phyloP scores from a whole-genome alignment of 2,113 vertebrate species.

The Meriones unguiculatus region DNA sequence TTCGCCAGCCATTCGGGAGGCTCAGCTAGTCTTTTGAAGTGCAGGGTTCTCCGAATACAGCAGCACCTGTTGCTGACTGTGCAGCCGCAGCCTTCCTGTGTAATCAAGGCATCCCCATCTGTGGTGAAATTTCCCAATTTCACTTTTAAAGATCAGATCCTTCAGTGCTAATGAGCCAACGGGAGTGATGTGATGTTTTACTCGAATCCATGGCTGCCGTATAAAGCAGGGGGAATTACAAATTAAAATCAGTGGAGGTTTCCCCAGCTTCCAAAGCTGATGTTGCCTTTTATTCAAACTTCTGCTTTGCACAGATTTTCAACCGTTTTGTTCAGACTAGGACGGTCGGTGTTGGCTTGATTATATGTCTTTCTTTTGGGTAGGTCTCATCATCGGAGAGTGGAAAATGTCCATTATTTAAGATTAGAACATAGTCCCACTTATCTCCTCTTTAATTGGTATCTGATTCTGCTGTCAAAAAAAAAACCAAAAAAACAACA shows the following conservation, averaged over 20 bases:
- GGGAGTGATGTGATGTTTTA: background rate
- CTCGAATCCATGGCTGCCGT: background rate
- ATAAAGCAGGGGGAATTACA: constrained; percentile 41
- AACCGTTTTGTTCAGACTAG: constrained; percentile 45
- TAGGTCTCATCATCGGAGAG: background rate
- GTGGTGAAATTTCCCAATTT: constrained; percentile 74
- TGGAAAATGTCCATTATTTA: background rate
- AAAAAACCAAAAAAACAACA: background rate
- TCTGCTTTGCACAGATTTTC: constrained; percentile 24
- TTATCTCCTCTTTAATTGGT: background rate
- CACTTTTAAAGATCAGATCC: constrained; percentile 69
- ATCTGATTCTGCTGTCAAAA: background rate
- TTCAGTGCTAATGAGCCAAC: constrained; percentile 72
- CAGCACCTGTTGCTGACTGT: constrained; percentile 80
- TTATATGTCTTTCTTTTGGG: background rate
- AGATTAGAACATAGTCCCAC: accelerated
- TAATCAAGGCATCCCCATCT: constrained; percentile 81
- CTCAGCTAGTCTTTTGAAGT: constrained; percentile 66
- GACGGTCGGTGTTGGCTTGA: background rate
- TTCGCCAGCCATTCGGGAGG: constrained; percentile 24
- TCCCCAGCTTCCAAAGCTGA: constrained; percentile 40
- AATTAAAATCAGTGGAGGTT: constrained; percentile 68
- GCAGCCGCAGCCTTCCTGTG: constrained; percentile 66
- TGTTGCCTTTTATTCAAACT: constrained; percentile 21
- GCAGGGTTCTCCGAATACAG: background rate